Base-by-base conservation (phyloP, 2,888 invertebrate genomes). In the Chalcis sispes region DNA sequence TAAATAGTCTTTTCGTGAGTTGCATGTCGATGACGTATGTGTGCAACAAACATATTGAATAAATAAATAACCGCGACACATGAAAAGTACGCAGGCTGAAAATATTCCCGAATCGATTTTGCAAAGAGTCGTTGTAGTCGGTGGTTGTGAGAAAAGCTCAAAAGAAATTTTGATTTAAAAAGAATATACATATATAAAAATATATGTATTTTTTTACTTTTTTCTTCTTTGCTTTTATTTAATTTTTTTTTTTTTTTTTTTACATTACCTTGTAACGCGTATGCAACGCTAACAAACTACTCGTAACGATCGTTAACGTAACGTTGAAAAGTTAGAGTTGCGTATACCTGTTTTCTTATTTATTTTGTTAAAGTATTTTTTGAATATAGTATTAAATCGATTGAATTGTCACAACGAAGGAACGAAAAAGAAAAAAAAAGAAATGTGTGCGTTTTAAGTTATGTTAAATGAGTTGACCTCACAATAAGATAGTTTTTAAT, bases 61-160 rank as follows among this genome's bases (percentile, higher is more conserved):
- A n/a, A n/a, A n/a, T n/a, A 32, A 36, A 50, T 36, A 20, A 20
- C 23, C 1, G 50, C 32, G 20, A 32, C 20, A 18, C 36, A n/a
- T 25, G 3, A 40, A n/a, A 40, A 65, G 18, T 52, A 40, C 25
- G 65, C 40, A 36, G 56, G 15, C 56, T 67, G 56, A 67, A 67
- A 67, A 67, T 58, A 58, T 67, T 67, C 56, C 36, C 18, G 20
- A 56, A 67, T 67, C 66, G 56, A 67, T 67, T 67, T 67, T 67
- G 46, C 46, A 29, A 42, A 25, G 46, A 48, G 23, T 40, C 32
- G 23, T 48, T 29, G 5, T 15, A 25, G n/a, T 2, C 27, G 20
- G 8, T 46, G 48, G 65, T 52, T 36, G 50, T 36, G 52, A 40
- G 52, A 65, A 65, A 42, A 0, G 40, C 40, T n/a, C 18, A 2